These are phyloP conservation scores for Tipula vernalis DNA, from an alignment of 2,888 invertebrate genomes.

Conservation along the genomic window DNA sequence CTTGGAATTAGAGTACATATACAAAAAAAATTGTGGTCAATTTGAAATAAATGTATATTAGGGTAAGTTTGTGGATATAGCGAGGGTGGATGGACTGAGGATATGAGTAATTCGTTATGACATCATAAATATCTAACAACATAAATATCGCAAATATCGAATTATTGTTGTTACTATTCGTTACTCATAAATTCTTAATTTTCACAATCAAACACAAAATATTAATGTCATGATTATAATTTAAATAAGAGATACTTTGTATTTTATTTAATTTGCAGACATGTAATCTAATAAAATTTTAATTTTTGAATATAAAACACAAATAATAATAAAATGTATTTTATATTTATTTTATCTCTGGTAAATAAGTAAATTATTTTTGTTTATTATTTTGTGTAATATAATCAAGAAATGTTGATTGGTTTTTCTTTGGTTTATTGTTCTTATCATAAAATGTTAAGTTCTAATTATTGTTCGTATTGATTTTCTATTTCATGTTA, in stretches of 20 bases:
- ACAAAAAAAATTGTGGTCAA: background rate
- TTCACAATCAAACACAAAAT: background rate
- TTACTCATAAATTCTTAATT: background rate
- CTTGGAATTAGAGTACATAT: background rate
- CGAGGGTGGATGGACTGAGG: background rate
- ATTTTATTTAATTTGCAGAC: background rate
- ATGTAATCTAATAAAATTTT: background rate
- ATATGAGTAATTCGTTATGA: background rate
- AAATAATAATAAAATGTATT: background rate
- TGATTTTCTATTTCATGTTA: background rate
- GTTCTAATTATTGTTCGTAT: background rate
- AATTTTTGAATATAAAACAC: background rate
- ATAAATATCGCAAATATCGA: background rate
- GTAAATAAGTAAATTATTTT: background rate
- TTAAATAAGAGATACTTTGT: background rate
- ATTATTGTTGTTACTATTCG: background rate
- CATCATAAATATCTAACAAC: background rate
- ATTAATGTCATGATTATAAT: background rate
- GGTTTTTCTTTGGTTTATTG: background rate
- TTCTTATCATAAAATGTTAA: background rate
- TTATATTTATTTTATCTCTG: background rate
- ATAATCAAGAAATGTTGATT: background rate
- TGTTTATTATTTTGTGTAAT: background rate
- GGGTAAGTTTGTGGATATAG: background rate
- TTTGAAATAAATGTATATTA: background rate